Base-by-base conservation (phyloP, 1,140 invertebrate species). In the Drosophila trapezifrons region DNA sequence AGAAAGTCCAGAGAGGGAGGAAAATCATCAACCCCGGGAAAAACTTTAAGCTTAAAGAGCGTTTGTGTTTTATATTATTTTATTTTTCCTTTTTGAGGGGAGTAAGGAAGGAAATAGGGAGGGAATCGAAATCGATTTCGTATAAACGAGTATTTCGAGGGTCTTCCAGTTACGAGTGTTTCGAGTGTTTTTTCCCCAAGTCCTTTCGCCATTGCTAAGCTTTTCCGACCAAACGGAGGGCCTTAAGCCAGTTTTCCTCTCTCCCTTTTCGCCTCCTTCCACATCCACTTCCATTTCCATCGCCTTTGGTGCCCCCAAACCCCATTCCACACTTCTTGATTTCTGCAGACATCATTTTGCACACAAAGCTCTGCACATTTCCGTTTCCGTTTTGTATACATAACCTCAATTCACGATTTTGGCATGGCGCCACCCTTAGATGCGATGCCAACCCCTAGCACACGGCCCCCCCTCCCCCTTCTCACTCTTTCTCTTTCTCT, bases 361-460 rank as follows among this genome's bases (percentile, higher is more conserved):
- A 80, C 81, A 73, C 79, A 89, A 79, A 89, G 76, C 84, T 80
- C 72, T 76, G 80, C 83, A 87, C 83, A 84, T 87, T 87, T 86
- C 83, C 83, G 83, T 86, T 86, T 86, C 83, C 83, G 79, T 87
- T 87, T 86, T 86, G 83, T 86, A 86, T 87, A 86, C 83, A 86
- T 87, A 86, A 83, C 83, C 83, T 86, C 83, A 86, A 87, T 86
- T 87, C 83, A 87, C 83, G 37, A 84, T 83, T 83, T 83, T 83
- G 80, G 73, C 80, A 70, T 58, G 76, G 76, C 81, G 79, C 82
- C 42, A 76, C 74, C 64, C 63, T 69, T 77, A 76, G 76, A 49
- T 65, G 72, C 29, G 29, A 54, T 15, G 49, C 47, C 52, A 57
- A 27, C 57, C 57, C 42, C 38, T 17, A 57, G 51, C 49, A 29